phyloP scores from a whole-genome alignment of 1,140 invertebrate species.

The Eueides isabella region DNA sequence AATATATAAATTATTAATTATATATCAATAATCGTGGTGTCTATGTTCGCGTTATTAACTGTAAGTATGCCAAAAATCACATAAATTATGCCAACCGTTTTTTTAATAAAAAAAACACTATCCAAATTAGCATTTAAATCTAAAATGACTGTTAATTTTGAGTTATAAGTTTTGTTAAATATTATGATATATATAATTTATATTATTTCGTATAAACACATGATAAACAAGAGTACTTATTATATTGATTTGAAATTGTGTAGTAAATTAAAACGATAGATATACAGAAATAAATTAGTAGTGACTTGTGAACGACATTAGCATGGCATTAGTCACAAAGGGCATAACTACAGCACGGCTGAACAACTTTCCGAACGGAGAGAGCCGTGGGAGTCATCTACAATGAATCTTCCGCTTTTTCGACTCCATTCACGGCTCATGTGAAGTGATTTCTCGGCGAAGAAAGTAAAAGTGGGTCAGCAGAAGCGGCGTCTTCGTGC shows the following conservation, averaged over 20 bases:
- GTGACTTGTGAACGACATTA: neutral
- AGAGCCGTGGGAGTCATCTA: constrained; percentile 67
- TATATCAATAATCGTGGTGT: too few species aligned
- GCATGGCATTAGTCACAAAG: constrained; percentile 45
- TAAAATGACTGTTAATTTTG: too few species aligned
- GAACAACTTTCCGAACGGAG: constrained; percentile 59
- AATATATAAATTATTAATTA: too few species aligned
- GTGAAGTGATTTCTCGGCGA: constrained; percentile 72
- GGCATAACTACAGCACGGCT: constrained; percentile 38
- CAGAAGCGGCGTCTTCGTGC: constrained; percentile 54
- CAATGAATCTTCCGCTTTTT: constrained; percentile 73
- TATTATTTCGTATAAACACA: too few species aligned
- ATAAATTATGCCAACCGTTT: too few species aligned
- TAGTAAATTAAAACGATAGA: neutral
- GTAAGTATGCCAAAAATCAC: neutral
- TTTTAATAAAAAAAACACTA: too few species aligned
- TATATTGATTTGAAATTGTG: too few species aligned
- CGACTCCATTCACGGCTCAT: constrained; percentile 64
- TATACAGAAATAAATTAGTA: neutral
- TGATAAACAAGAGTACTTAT: too few species aligned
- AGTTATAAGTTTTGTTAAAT: too few species aligned
- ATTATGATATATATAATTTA: too few species aligned
- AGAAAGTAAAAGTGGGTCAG: constrained; percentile 76
- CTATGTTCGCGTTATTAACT: neutral
- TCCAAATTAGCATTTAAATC: too few species aligned